Evolutionary conservation across 1,140 invertebrate species (phyloP).

Genomic region (Ladona fulva): DNA sequence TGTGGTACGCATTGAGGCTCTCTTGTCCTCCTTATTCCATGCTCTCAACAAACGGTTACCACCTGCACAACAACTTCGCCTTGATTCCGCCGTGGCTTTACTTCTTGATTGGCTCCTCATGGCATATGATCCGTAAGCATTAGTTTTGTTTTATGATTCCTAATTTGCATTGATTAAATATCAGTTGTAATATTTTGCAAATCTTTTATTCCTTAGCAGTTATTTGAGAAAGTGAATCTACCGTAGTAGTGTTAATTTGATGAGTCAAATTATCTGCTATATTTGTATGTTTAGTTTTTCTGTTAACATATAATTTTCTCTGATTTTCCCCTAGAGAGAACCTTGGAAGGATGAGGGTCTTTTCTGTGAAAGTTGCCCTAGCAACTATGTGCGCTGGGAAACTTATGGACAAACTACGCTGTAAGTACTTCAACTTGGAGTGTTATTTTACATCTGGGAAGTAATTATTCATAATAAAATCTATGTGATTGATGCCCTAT

Average conservation of each 20-base stretch:
- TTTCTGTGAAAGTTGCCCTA: constrained; percentile 94
- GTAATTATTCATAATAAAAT: neutral
- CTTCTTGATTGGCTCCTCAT: constrained; percentile 90
- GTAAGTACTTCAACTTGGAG: constrained; percentile 50
- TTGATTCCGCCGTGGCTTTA: constrained; percentile 77
- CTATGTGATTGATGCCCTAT: no score
- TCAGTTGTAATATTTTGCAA: no score
- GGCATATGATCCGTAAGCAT: constrained; percentile 80
- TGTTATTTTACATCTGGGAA: neutral
- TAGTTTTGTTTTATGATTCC: no score
- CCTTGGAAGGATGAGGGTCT: constrained; percentile 84
- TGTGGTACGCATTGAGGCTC: constrained; percentile 79
- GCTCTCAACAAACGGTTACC: constrained; percentile 94
- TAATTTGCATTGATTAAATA: no score
- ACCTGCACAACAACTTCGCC: constrained; percentile 81
- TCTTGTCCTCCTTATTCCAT: constrained; percentile 84
- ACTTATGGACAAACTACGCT: constrained; percentile 94
- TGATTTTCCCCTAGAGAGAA: constrained; percentile 56
- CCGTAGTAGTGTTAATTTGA: no score
- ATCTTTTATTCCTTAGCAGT: no score
- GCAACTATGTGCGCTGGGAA: constrained; percentile 96
- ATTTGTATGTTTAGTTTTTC: no score
- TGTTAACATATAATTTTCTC: no score
- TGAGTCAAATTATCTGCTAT: no score
- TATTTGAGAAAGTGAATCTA: no score